Base-by-base conservation (phyloP, 2,797 vertebrate species). In the Melanogrammus aeglefinus region DNA sequence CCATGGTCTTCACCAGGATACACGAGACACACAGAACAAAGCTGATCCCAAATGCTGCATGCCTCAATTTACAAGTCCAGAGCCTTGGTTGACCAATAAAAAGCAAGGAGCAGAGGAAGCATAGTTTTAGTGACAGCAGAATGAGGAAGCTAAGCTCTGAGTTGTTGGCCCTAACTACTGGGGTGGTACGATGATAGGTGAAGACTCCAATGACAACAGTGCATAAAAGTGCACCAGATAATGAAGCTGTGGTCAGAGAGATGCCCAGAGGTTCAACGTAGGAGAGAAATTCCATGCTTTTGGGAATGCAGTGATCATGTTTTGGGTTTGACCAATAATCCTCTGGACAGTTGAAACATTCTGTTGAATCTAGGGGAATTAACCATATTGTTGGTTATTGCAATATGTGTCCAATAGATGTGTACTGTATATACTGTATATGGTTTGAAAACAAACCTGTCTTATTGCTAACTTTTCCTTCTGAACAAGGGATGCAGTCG, bases 151-250 rank as follows among this genome's bases (percentile, higher is more conserved):
- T 86, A 9, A 85, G 73, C 57, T 93, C 91, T 71, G 92, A 91
- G 76, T 94, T 94, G 86, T 94, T 94, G 74, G 93, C 93, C 47
- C 92, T 84, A 0, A 94, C 93, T 83, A 70, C 85, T 86, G 79
- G 86, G 84, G 33, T 24, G 82, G 72, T 7, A 76, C 78, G 82
- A 74, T 91, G 79, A 79, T 76, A 74, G 18, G 39, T 77, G 2
- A 93, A 94, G 6, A 93, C 82, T 0, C 75, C 80, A 0, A 93
- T 33, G 10, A 93, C 87, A 38, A 88, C 72, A 72, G 69, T 47
- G 77, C 89, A 88, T 29, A 91, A 69, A 29, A 86, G 77, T 36
- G 89, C 83, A 1, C 91, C 91, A 0, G 93, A 47, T 2, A 92
- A 57, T 0, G 91, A 91, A 0, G 75, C 91, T 41, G 89, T 80